Evolutionary conservation across 2,888 invertebrate species (phyloP), one percentile per base, ranked within the genome.

Genomic region (Thelaira solivaga): DNA sequence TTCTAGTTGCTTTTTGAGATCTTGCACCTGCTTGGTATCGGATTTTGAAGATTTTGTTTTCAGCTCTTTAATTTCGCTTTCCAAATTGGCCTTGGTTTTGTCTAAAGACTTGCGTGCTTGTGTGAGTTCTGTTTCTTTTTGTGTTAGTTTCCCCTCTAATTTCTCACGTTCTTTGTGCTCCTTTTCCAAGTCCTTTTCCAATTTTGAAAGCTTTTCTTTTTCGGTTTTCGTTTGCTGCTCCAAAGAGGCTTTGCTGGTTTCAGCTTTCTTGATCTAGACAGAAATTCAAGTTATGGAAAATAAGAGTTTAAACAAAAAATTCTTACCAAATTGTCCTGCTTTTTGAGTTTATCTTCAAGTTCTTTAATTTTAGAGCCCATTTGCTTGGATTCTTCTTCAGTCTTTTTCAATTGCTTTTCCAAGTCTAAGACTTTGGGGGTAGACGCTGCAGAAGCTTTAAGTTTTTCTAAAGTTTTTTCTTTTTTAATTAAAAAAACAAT

Each of bases 41-140:
- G 92, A 87, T 92, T 89, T 89, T 24, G 83, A 83, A 8, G 86
- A 82, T 90, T 96, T 96, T 11, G 93, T 91, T 84, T 94, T 94
- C 20, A 97, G 89, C 2, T 93, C 92, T 62, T 93, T 93, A 68
- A 97, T 90, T 89, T 96, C 95, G 84, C 93, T 93, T 78, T 95
- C 95, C 57, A 93, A 91, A 36, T 91, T 90, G n/a, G 90, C 83
- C 84, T 93, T 94, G 83, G 92, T 90, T 76, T 93, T 91, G 64
- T 94, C 94, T 26, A 92, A 83, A 82, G 92, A 92, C 85, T 94
- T 94, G 69, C 91, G 91, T 83, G 93, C 92, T 7, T 82, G 81
- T 0, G 62, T 65, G 0, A 93, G 84, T 83, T 93, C 93, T 43
- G 89, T 90, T 82, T 93, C 92, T 39, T 92, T 85, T 82, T 92